phyloP scores from a whole-genome alignment of 1,140 invertebrate species.

The Drosophila repleta region DNA sequence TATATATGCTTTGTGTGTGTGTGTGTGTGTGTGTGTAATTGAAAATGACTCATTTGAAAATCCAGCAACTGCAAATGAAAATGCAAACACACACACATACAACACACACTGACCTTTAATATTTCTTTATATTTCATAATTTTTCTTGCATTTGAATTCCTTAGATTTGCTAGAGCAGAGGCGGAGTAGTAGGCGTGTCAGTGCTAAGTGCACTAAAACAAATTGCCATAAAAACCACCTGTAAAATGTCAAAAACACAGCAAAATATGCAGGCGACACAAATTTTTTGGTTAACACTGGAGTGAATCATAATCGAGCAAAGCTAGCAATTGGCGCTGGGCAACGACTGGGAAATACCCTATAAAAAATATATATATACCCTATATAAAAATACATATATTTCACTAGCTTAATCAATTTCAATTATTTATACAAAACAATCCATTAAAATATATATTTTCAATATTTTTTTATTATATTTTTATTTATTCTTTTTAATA shows the following conservation, averaged over 20 bases:
- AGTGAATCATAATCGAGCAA: constrained; percentile 4
- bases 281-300: not conserved
- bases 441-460: too few species aligned
- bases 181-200: too few species aligned
- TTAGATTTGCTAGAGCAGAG: not conserved
- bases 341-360: not conserved
- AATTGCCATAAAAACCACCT: constrained; percentile 23
- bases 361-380: too few species aligned
- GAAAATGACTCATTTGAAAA: constrained; percentile 67
- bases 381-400: too few species aligned
- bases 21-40: constrained; percentile 41
- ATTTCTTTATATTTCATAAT: constrained; percentile 16
- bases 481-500: too few species aligned
- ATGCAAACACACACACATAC: constrained; percentile 26
- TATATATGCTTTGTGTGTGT: constrained; percentile 19
- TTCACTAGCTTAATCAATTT: too few species aligned
- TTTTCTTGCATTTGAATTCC: constrained; percentile 13
- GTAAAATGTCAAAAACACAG: constrained; percentile 5
- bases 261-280: not conserved
- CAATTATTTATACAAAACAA: too few species aligned
- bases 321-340: not conserved
- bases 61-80: constrained; percentile 23
- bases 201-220: constrained; percentile 13
- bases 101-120: constrained; percentile 52
- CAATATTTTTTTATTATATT: too few species aligned